A percentile compares a stretch with the other conserved stretches of the same genome.
Conservation (phyloP, 1,140 invertebrate genomes). For the Mesaphorura yosii region DNA sequence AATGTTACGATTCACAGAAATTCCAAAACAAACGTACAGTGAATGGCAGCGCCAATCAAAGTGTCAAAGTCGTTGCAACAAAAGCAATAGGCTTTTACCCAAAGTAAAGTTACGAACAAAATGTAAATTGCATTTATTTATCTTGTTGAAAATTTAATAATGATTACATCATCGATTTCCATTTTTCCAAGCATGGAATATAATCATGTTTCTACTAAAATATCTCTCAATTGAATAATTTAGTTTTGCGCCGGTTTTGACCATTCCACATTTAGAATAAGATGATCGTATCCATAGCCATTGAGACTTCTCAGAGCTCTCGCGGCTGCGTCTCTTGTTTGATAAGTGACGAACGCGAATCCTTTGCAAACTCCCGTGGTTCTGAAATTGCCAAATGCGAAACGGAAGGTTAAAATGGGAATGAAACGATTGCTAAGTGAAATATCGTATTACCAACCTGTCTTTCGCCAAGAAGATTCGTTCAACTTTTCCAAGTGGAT, state of each 20-base stretch:
- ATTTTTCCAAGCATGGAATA: too few relatives aligned
- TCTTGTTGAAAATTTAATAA: too few relatives aligned
- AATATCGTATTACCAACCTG: conserved; percentile 35
- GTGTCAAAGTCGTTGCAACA: too few relatives aligned
- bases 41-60: too few relatives aligned
- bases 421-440: conserved; percentile 6
- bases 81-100: too few relatives aligned
- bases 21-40: too few relatives aligned
- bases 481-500: conserved; percentile 73
- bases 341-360: conserved; percentile 95
- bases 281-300: conserved; percentile 94
- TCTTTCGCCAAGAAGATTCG: conserved; percentile 84
- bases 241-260: conserved; percentile 89
- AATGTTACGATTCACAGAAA: too few relatives aligned
- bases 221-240: too few relatives aligned
- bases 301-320: conserved; percentile 80
- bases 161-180: too few relatives aligned
- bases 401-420: conserved; percentile 5
- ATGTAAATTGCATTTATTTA: too few relatives aligned
- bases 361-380: conserved; percentile 70
- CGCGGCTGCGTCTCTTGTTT: conserved; percentile 74
- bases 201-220: too few relatives aligned
- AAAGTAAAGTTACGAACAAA: too few relatives aligned
- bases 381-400: conserved; percentile 35
- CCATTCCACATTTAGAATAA: conserved; percentile 98